Evolutionary conservation across 2,888 invertebrate genomes (phyloP).

Genomic region (Tryphoninae sp.): DNA sequence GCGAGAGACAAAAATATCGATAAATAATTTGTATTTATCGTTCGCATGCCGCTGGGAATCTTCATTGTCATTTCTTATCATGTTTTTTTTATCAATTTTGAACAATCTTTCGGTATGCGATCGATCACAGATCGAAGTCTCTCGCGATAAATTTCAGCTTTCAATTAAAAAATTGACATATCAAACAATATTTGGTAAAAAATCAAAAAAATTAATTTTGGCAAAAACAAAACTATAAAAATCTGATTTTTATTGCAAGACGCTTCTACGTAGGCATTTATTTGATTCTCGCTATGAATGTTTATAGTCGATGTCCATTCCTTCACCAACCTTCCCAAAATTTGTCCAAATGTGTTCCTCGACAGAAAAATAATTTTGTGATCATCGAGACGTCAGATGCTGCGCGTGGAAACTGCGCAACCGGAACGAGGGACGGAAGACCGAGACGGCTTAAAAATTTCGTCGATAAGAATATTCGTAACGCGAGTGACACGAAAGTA

Average conservation of each 20-base stretch:
- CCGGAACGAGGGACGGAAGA: slow-evolving; percentile 44
- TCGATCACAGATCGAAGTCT: neutral
- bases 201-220: neutral
- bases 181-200: neutral
- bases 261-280: slow-evolving; percentile 9
- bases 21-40: slow-evolving; percentile 7
- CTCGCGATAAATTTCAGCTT: neutral
- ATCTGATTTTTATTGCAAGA: neutral
- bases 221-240: no score
- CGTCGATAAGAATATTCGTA: neutral
- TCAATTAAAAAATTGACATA: neutral
- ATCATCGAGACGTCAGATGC: neutral
- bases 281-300: slow-evolving; percentile 35
- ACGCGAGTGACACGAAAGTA: slow-evolving; percentile 2
- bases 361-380: neutral
- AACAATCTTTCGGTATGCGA: neutral
- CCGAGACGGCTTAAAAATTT: slow-evolving; percentile 47
- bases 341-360: neutral
- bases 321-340: neutral
- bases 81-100: neutral
- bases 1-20: neutral
- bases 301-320: slow-evolving; percentile 30
- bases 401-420: neutral
- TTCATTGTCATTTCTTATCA: neutral
- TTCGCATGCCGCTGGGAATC: slow-evolving; percentile 23